Evolutionary conservation across 2,113 vertebrate species (phyloP), one percentile per base, ranked within the genome.

Genomic region (Pionites leucogaster): DNA sequence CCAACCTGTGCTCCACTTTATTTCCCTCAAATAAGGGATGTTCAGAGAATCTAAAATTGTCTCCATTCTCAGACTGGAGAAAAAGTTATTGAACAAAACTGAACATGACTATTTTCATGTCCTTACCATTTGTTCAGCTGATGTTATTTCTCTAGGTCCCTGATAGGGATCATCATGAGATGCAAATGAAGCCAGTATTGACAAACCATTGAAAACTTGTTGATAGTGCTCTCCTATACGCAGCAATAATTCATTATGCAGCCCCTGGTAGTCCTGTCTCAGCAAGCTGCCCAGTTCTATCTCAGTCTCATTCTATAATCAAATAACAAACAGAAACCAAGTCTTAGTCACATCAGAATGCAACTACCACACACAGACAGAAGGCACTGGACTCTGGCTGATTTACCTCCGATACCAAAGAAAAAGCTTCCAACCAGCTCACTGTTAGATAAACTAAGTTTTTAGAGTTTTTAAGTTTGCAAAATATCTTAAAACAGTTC

Each of bases 161-260:
- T 98, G 98, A 96, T 99, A 99, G 0, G 99, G 98, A 96, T 99
- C 99, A 92, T 99, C 99, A 77, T 98, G 98, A 64, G 99, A 99
- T 20, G 99, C 99, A 97, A 99, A 99, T 4, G 99, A 99, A 81
- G 99, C 99, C 87, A 99, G 85, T 93, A 99, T 99, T 8, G 99
- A 98, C 87, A 99, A 97, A n/a, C 99, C 99, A 72, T 99, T 99
- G 97, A 99, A 99, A 63, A 99, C 99, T 80, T 99, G 99, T 88
- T 99, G 99, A 97, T 99, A 99, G 87, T 99, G 98, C 68, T 99
- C 99, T 88, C 99, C 99, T 22, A 99, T 98, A 13, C 99, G 99
- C 41, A 99, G 98, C 90, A 99, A 69, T 86, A 99, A 95, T 72
- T 99, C 99, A 31, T 99, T 99, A 96, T 99, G 99, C 77, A 99